Evolutionary conservation across 2,888 invertebrate genomes (phyloP).

Genomic region (Lutraria lutraria): DNA sequence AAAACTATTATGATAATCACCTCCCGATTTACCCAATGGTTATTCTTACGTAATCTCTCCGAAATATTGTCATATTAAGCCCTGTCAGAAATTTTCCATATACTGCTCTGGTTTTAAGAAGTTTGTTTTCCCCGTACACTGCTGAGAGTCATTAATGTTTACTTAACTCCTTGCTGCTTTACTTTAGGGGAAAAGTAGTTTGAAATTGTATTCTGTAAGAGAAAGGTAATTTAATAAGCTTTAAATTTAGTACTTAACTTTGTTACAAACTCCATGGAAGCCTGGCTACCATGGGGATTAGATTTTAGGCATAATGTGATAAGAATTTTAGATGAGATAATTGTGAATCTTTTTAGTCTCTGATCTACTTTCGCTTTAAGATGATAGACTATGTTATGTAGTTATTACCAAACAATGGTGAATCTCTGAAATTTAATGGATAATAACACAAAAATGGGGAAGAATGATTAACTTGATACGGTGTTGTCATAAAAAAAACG

Average conservation of each 20-base stretch:
- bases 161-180: background rate
- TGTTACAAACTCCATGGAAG: background rate
- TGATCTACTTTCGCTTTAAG: background rate
- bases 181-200: background rate
- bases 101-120: background rate
- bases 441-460: background rate
- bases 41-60: background rate
- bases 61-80: background rate
- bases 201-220: background rate
- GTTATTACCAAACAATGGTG: background rate
- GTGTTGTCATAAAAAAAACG: no score
- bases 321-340: background rate
- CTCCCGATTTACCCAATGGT: background rate
- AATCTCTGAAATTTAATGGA: background rate
- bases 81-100: background rate
- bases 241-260: background rate
- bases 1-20: background rate
- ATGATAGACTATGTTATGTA: background rate
- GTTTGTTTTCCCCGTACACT: background rate
- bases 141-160: background rate
- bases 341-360: background rate
- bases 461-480: no score
- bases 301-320: background rate
- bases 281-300: background rate
- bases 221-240: slow-evolving; percentile 4